Evolutionary conservation across 2,797 vertebrate genomes (phyloP).

Genomic region (Coccyzus lansbergi): DNA sequence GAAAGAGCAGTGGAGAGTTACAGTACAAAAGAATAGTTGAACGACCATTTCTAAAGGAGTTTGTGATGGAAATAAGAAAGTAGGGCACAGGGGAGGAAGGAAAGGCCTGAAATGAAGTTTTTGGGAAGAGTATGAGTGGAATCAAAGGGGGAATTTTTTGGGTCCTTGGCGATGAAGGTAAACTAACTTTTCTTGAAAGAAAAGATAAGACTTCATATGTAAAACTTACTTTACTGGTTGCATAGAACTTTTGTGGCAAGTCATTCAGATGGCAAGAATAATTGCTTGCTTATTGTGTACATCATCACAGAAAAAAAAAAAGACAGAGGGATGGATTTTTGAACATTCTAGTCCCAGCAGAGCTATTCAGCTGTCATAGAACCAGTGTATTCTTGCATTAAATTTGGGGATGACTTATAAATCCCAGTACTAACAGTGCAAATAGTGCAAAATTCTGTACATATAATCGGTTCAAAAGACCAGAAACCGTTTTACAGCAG

Average conservation of each 20-base stretch:
- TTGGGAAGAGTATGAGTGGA: not conserved
- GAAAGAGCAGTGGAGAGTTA: not conserved
- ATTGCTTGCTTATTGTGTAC: slow-evolving; percentile 40
- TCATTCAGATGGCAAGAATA: slow-evolving; percentile 31
- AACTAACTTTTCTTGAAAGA: slow-evolving; percentile 4
- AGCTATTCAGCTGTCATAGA: not conserved
- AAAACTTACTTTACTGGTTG: not conserved
- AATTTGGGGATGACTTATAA: not conserved
- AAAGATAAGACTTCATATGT: not conserved
- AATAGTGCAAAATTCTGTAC: not conserved
- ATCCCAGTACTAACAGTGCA: not conserved
- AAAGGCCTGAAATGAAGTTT: not conserved
- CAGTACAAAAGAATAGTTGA: slow-evolving; percentile 3
- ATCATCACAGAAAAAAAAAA: not conserved
- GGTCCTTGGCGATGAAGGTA: slow-evolving; percentile 12
- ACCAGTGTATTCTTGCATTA: not conserved
- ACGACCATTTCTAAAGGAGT: slow-evolving; percentile 6
- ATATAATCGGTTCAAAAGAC: not conserved
- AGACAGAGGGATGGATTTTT: slow-evolving; percentile 11
- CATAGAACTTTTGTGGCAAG: not conserved
- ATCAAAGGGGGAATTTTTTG: slow-evolving; percentile 17
- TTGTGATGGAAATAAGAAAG: not conserved
- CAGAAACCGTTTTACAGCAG: not conserved
- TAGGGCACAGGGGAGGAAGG: not conserved
- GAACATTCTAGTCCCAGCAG: not conserved